phyloP scores from a whole-genome alignment of 2,888 invertebrate genomes.

The Plutella xylostella region DNA sequence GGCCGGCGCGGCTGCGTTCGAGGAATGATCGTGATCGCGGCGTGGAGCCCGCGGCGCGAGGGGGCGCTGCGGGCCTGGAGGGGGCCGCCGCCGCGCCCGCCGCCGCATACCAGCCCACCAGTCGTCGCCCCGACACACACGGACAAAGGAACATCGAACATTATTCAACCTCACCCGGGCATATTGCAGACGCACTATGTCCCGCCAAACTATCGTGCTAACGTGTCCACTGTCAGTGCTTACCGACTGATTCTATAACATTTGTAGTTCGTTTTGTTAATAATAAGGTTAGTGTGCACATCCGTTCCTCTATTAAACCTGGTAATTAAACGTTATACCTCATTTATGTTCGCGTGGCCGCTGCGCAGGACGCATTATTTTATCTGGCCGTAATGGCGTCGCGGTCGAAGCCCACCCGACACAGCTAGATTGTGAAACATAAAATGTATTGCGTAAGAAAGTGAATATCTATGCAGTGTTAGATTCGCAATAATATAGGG shows the following conservation, averaged over 20 bases:
- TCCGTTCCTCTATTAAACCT: conserved; percentile 2
- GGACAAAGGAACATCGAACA: conserved; percentile 32
- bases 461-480: no score
- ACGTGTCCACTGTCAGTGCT: conserved; percentile 23
- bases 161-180: conserved; percentile 17
- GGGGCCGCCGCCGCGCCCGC: not conserved
- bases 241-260: conserved; percentile 15
- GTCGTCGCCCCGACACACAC: conserved; percentile 29
- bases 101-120: not conserved
- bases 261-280: conserved; percentile 2
- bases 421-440: no score
- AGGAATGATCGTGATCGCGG: not conserved
- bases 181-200: conserved; percentile 29
- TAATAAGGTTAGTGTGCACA: conserved; percentile 12
- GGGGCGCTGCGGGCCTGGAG: not conserved
- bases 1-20: not conserved
- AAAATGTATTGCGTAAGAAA: no score
- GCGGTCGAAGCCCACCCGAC: not conserved
- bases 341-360: not conserved
- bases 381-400: not conserved
- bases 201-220: conserved; percentile 24
- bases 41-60: not conserved
- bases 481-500: no score
- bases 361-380: not conserved
- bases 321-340: not conserved